Percentiles rank a stretch among this genome's conserved stretches.
Evolutionary conservation across 2,113 vertebrate genomes (phyloP).

Genomic region (Pelobates fuscus): DNA sequence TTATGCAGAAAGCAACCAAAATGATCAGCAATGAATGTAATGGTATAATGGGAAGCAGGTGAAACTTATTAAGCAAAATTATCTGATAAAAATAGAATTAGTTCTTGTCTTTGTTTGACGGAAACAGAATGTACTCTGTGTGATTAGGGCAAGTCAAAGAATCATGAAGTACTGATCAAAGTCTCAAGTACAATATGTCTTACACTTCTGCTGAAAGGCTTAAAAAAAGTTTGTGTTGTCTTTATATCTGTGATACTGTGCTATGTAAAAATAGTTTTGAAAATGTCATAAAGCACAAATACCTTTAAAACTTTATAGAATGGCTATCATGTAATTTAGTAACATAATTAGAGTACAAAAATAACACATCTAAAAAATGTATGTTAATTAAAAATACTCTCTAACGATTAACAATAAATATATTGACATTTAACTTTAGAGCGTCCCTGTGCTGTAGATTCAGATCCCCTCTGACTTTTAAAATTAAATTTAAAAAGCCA

Average conservation of each 20-base stretch:
- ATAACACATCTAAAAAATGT: too few species aligned
- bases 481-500: too few species aligned
- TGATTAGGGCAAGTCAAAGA: slow-evolving; percentile 16
- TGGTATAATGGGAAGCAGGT: slow-evolving; percentile 47
- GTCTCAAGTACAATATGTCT: too few species aligned
- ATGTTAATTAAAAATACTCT: too few species aligned
- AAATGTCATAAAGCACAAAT: not conserved
- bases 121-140: slow-evolving; percentile 10
- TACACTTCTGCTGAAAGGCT: not conserved
- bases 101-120: slow-evolving; percentile 32
- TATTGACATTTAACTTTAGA: too few species aligned
- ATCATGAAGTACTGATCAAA: not conserved
- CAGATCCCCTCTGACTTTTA: too few species aligned
- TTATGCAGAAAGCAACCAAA: slow-evolving; percentile 36
- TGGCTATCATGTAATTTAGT: too few species aligned
- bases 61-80: slow-evolving; percentile 46
- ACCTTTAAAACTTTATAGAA: not conserved
- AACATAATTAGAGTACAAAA: too few species aligned
- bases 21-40: slow-evolving; percentile 43
- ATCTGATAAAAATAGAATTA: slow-evolving; percentile 47
- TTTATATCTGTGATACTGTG: not conserved
- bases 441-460: too few species aligned
- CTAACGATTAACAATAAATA: too few species aligned
- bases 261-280: too few species aligned
- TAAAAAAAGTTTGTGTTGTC: not conserved